Conservation (phyloP, 2,888 invertebrate genomes). For the Trissonchulus sp. region DNA sequence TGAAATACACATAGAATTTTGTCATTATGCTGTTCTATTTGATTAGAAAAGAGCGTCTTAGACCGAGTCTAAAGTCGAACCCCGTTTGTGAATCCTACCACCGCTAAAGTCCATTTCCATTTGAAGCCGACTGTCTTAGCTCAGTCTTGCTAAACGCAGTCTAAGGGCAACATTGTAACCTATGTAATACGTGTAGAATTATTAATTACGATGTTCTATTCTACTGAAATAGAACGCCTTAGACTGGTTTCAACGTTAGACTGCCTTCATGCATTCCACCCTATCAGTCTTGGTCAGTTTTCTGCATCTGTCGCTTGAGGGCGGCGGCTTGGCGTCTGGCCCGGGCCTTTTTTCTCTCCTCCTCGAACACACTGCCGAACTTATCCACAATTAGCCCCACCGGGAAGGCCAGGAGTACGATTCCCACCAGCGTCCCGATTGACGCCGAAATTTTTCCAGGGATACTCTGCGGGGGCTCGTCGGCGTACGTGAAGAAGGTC, state of each 20-base stretch:
- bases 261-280: not conserved
- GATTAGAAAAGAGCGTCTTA: too few species aligned
- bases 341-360: not conserved
- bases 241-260: not conserved
- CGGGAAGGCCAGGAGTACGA: slow-evolving; percentile 13
- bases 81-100: too few species aligned
- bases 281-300: not conserved
- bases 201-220: too few species aligned
- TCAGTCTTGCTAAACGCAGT: too few species aligned
- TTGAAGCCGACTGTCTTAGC: too few species aligned
- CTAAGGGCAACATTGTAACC: too few species aligned
- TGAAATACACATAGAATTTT: too few species aligned
- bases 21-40: too few species aligned
- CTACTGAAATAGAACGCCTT: too few species aligned
- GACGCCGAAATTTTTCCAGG: slow-evolving; percentile 15
- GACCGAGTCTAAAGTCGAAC: too few species aligned
- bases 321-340: not conserved
- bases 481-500: slow-evolving; percentile 22
- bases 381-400: not conserved
- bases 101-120: too few species aligned
- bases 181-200: too few species aligned
- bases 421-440: slow-evolving; percentile 19
- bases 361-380: not conserved
- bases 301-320: not conserved
- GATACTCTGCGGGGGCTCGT: slow-evolving; percentile 13